Evolutionary conservation across 2,797 vertebrate species (phyloP), one percentile per base, ranked within the genome.

Genomic region (Emydoidea blandingii): DNA sequence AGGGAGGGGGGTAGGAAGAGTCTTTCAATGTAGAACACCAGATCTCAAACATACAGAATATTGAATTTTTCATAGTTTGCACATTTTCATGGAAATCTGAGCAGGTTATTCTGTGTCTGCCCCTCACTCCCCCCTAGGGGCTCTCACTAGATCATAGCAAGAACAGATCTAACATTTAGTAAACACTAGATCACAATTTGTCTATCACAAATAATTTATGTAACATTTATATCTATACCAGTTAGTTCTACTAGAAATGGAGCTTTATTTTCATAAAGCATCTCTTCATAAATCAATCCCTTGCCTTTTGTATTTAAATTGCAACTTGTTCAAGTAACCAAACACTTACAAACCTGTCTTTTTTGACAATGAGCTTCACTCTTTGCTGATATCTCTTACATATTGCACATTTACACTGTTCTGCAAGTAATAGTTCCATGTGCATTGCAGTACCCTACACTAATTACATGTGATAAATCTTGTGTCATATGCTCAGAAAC

Each of bases 151-250:
- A n/a, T 72, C 29, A 88, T 54, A 76, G 74, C 2, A 4, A 49
- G 93, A 90, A 78, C 86, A 1, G 21, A 7, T n/a, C 89, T 89
- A 82, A 88, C 11, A 41, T 84, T 9, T 8, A 31, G 50, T 16
- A 6, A 5, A 15, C 19, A 4, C 27, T 68, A 92, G 92, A 95
- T 82, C 65, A 21, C 89, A 94, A 90, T 95, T 97, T 96, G 96
- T 95, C 87, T 93, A 92, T 59, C 93, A 91, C 65, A 90, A 93
- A 94, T 96, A 91, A 97, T 93, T 95, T 88, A 93, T 81, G 95
- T 94, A 95, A 94, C 87, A 74, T 96, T 96, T 94, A 94, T 81
- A 92, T 53, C 96, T 92, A 65, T 84, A 88, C 95, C 87, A 89
- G 92, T 95, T 88, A 83, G 47, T 88, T 84, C 21, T 44, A 92